Conservation (phyloP, 2,797 vertebrate genomes). For the Zenarchopterus dispar region DNA sequence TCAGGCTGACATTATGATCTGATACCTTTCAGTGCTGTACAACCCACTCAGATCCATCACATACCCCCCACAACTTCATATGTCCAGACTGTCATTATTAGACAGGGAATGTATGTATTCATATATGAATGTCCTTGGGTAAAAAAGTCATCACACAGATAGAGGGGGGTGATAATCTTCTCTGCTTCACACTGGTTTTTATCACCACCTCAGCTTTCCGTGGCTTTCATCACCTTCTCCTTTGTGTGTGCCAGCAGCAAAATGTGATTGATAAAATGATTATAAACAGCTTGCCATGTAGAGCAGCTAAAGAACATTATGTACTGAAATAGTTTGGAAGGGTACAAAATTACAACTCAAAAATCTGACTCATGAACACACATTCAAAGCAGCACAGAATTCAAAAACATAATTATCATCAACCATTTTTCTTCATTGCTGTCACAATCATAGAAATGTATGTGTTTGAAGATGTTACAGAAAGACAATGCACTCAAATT, state of each 20-base stretch:
- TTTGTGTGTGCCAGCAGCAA: constrained; percentile 39
- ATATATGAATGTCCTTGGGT: constrained; percentile 22
- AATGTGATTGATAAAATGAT: constrained; percentile 64
- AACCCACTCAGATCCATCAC: constrained; percentile 15
- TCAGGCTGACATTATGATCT: constrained; percentile 24
- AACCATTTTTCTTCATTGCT: background rate
- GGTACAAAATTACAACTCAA: background rate
- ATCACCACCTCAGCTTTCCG: constrained; percentile 49
- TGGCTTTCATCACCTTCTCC: constrained; percentile 54
- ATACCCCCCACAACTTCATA: background rate
- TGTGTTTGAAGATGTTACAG: constrained; percentile 1
- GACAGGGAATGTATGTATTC: constrained; percentile 4
- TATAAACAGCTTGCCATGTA: constrained; percentile 37
- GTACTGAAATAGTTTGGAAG: constrained; percentile 19
- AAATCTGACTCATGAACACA: constrained; percentile 7
- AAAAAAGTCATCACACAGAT: constrained; percentile 30
- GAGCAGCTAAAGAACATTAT: constrained; percentile 39
- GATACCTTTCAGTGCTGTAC: constrained; percentile 23
- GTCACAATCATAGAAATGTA: background rate
- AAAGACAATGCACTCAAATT: background rate
- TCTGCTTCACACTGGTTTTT: constrained; percentile 34
- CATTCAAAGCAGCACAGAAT: constrained; percentile 6
- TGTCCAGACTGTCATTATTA: constrained; percentile 20
- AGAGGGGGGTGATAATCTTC: constrained; percentile 37
- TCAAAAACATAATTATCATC: background rate